Evolutionary conservation across 1,140 invertebrate genomes (phyloP).

Genomic region (Drosophila murphyi): DNA sequence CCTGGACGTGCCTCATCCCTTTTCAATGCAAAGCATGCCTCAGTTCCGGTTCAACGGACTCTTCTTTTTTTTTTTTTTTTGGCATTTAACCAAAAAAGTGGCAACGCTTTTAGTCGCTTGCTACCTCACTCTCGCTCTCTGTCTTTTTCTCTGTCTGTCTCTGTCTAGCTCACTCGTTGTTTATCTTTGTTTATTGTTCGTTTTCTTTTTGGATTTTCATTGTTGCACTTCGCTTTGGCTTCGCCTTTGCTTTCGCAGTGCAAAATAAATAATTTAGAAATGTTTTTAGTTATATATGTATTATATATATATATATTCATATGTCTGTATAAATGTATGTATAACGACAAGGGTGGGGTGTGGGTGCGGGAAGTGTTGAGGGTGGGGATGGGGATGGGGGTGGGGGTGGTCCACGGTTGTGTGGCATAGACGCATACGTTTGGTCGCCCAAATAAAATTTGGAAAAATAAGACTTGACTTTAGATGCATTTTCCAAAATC

Average conservation of each 20-base stretch:
- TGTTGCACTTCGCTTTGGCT: constrained; percentile 46
- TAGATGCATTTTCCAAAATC: too few species aligned
- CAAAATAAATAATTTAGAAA: constrained; percentile 65
- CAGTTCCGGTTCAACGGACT: constrained; percentile 58
- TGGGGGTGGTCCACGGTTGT: too few species aligned
- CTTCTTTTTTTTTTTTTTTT: constrained; percentile 36
- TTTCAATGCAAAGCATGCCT: constrained; percentile 6
- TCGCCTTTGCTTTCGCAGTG: constrained; percentile 52
- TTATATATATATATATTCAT: neutral
- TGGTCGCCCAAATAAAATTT: too few species aligned
- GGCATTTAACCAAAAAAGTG: constrained; percentile 57
- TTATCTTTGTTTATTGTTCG: constrained; percentile 28
- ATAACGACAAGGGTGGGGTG: too few species aligned
- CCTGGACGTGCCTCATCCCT: constrained; percentile 17
- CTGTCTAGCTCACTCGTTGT: constrained; percentile 10
- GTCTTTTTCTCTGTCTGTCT: constrained; percentile 18
- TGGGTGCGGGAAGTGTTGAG: too few species aligned
- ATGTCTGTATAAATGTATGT: too few species aligned
- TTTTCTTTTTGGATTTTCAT: constrained; percentile 41
- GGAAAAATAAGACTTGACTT: too few species aligned
- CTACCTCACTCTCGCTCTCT: constrained; percentile 6
- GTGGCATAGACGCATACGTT: too few species aligned
- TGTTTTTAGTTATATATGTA: constrained; percentile 25
- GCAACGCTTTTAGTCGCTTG: constrained; percentile 26
- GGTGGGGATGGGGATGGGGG: too few species aligned